phyloP scores from a whole-genome alignment of 2,113 vertebrate genomes.

The Romanogobio albipinnatus region DNA sequence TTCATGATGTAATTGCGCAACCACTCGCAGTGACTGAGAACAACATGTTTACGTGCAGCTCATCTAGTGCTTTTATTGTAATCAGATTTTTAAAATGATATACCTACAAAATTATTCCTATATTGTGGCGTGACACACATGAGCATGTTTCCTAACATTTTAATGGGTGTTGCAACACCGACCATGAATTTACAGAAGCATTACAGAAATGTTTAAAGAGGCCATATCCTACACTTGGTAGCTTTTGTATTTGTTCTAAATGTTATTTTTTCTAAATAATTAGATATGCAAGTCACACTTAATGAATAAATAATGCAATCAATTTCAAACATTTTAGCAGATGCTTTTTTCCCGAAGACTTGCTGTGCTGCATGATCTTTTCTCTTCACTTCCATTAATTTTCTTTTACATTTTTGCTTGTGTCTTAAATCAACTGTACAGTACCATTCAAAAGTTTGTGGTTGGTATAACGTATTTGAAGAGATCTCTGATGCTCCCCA shows the following conservation, averaged over 20 bases:
- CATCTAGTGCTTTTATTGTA: neutral
- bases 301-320: neutral
- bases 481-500: neutral
- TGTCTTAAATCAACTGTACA: too few relatives aligned
- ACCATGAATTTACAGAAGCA: neutral
- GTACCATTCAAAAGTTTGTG: neutral
- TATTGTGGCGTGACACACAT: neutral
- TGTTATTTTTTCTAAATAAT: neutral
- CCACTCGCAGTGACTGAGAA: neutral
- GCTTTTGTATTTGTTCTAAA: neutral
- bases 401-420: neutral
- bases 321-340: neutral
- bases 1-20: neutral
- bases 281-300: neutral
- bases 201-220: neutral
- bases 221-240: neutral
- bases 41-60: neutral
- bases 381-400: neutral
- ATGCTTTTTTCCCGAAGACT: neutral
- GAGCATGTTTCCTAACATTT: neutral
- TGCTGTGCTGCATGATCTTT: neutral
- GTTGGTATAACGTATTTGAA: neutral
- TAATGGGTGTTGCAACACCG: neutral
- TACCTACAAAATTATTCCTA: neutral
- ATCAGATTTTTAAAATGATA: neutral